Evolutionary conservation across 1,140 invertebrate species (phyloP).

Genomic region (Drosophila kanapiae): DNA sequence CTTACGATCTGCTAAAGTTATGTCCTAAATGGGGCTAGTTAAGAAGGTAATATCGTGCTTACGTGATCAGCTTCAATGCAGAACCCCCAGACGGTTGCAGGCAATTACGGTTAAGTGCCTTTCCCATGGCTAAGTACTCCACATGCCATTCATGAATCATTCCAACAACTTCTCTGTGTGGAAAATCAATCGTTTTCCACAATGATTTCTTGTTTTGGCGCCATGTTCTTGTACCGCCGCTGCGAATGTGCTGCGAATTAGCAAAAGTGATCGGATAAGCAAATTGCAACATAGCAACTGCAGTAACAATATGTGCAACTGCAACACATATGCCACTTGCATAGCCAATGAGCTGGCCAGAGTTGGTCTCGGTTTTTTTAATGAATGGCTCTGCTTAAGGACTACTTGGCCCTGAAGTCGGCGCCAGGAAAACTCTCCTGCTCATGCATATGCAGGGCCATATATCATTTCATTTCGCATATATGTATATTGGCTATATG

Average conservation of each 20-base stretch:
- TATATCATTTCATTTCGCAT: conserved; percentile 68
- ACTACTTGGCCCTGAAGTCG: conserved; percentile 49
- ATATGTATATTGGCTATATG: conserved; percentile 50
- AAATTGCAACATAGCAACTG: conserved; percentile 38
- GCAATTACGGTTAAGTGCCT: conserved; percentile 43
- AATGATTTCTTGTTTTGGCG: conserved; percentile 67
- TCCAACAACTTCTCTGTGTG: conserved; percentile 15
- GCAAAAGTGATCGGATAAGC: conserved; percentile 81
- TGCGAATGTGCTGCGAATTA: conserved; percentile 80
- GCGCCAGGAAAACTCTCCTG: conserved; percentile 51
- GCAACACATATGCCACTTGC: conserved; percentile 57
- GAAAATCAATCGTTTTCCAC: conserved; percentile 58
- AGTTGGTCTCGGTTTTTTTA: conserved; percentile 50
- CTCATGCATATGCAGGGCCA: conserved; percentile 71
- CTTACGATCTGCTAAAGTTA: conserved; percentile 8
- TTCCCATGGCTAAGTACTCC: conserved; percentile 18
- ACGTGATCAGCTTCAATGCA: conserved; percentile 26
- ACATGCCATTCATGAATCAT: conserved; percentile 64
- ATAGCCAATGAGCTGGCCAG: conserved; percentile 63
- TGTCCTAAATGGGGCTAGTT: conserved; percentile 8
- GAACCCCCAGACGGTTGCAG: conserved; percentile 23
- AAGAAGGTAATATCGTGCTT: conserved; percentile 6
- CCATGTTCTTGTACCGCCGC: conserved; percentile 29
- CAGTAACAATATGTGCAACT: conserved; percentile 31
- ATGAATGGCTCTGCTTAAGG: conserved; percentile 66